A percentile compares a stretch with the other conserved stretches of the same genome.
These are phyloP conservation scores for Episyrphus balteatus DNA, from an alignment of 1,140 invertebrate genomes.

Conservation along the genomic window DNA sequence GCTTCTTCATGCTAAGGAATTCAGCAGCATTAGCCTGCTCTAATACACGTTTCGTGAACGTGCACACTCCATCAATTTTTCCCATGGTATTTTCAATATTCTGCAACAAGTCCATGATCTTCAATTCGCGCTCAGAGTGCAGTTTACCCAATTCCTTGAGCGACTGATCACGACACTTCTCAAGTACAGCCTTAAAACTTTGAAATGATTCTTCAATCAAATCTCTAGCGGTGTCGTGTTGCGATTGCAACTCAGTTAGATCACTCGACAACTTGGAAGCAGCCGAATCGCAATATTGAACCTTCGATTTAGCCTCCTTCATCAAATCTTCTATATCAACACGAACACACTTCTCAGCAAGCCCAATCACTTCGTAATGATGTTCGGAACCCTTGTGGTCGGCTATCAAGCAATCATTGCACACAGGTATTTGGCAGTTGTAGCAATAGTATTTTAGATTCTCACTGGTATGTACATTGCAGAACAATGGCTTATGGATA, in stretches of 20 bases:
- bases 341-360: conserved; percentile 61
- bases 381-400: conserved; percentile 68
- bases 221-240: conserved; percentile 74
- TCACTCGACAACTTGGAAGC: conserved; percentile 60
- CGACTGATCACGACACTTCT: conserved; percentile 62
- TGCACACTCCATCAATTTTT: conserved; percentile 72
- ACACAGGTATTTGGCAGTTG: conserved; percentile 70
- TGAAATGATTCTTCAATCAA: conserved; percentile 76
- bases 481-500: conserved; percentile 74
- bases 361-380: conserved; percentile 62
- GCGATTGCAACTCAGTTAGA: conserved; percentile 72
- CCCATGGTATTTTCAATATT: conserved; percentile 66
- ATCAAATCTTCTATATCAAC: conserved; percentile 64
- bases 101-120: conserved; percentile 78
- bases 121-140: conserved; percentile 73
- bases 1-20: conserved; percentile 66
- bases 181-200: conserved; percentile 69
- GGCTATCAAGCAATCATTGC: conserved; percentile 66
- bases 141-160: conserved; percentile 65
- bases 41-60: conserved; percentile 66
- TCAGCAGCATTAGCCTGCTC: conserved; percentile 73
- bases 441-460: conserved; percentile 73
- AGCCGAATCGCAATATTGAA: conserved; percentile 62
- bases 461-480: conserved; percentile 62
- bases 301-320: conserved; percentile 57